phyloP scores from a whole-genome alignment of 2,113 vertebrate species.

The Otus sunia region DNA sequence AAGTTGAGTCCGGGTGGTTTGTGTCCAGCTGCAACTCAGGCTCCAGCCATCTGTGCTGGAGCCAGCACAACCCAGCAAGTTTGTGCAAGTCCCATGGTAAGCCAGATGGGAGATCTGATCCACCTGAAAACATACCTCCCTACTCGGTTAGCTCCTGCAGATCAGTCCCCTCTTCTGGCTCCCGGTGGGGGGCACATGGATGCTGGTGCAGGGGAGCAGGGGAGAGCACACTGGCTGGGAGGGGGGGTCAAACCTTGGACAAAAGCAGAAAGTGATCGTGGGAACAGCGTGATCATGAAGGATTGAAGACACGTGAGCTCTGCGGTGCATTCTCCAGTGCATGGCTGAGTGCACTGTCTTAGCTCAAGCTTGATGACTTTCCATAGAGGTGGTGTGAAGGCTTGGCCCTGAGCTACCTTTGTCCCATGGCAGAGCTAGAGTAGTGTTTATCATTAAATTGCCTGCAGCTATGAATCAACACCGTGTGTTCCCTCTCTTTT shows the following conservation, averaged over 20 bases:
- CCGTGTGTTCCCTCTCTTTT: background rate
- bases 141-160: rapidly evolving
- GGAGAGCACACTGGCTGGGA: background rate
- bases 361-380: no score
- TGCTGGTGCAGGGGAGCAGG: background rate
- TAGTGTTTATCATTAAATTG: background rate
- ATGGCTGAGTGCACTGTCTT: no score
- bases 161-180: background rate
- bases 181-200: background rate
- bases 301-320: background rate
- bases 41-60: background rate
- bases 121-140: no score
- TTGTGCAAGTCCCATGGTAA: background rate
- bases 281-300: background rate
- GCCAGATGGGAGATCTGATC: background rate
- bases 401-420: background rate
- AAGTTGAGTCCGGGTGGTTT: background rate
- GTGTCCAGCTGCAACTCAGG: background rate
- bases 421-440: background rate
- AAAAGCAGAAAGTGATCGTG: background rate
- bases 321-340: background rate
- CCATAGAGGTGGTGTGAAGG: background rate
- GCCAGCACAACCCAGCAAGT: background rate
- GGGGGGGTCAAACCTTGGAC: background rate
- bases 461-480: background rate